These are phyloP conservation scores for Portunus trituberculatus DNA, from an alignment of 1,140 invertebrate species.

Conservation along the genomic window DNA sequence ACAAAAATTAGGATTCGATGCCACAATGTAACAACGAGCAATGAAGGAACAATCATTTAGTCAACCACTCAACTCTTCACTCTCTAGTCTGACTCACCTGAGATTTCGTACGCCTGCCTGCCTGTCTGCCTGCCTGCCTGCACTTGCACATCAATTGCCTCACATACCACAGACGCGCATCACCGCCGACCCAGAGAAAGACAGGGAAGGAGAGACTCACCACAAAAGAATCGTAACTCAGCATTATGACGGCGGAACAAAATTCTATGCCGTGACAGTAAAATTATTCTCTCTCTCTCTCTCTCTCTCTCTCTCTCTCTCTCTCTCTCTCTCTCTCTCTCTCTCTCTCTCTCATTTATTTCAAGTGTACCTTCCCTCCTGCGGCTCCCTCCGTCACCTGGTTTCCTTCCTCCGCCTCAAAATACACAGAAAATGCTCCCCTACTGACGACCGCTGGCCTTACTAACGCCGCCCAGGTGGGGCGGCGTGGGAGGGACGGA, in stretches of 20 bases:
- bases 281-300: conserved; percentile 7
- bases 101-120: background rate
- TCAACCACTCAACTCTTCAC: background rate
- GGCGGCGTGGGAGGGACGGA: background rate
- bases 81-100: background rate
- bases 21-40: too few species aligned
- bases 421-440: background rate
- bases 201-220: background rate
- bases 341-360: background rate
- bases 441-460: background rate
- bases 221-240: background rate
- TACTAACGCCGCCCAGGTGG: background rate
- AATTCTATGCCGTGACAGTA: background rate
- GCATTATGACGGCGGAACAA: conserved; percentile 2
- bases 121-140: background rate
- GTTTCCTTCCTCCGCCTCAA: background rate
- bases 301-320: too few species aligned
- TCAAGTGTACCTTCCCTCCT: background rate
- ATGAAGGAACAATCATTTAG: too few species aligned
- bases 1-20: too few species aligned
- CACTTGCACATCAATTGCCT: background rate
- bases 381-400: background rate
- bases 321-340: too few species aligned
- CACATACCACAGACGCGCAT: background rate
- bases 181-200: background rate